These are phyloP conservation scores for Mionectes macconnelli DNA, from an alignment of 2,113 vertebrate genomes.

Conservation along the genomic window DNA sequence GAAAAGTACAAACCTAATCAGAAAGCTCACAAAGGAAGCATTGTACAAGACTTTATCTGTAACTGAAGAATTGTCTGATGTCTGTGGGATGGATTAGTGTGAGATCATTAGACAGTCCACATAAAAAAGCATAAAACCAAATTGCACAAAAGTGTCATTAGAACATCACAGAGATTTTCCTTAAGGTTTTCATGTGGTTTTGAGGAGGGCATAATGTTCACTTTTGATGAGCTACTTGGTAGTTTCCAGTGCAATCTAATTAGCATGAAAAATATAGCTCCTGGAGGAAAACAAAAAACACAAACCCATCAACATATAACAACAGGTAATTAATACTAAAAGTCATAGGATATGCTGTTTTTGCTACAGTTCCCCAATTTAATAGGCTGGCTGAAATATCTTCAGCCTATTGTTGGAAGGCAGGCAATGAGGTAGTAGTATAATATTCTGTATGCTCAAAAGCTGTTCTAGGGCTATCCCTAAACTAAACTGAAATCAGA, in stretches of 20 bases:
- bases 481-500: neutral
- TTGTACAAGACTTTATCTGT: neutral
- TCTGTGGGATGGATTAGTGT: neutral
- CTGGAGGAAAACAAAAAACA: neutral
- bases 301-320: neutral
- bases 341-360: neutral
- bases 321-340: neutral
- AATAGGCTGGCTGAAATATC: neutral
- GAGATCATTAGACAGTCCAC: neutral
- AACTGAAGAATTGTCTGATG: neutral
- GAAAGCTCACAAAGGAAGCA: neutral
- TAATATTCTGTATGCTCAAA: neutral
- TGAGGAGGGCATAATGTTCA: neutral
- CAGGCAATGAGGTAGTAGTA: neutral
- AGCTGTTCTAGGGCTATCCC: neutral
- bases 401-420: neutral
- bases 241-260: neutral
- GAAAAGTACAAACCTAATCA: neutral
- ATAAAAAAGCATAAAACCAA: neutral
- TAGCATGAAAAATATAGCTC: neutral
- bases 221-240: neutral
- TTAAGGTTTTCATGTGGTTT: neutral
- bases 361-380: neutral
- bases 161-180: neutral
- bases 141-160: neutral